Percentiles rank a stretch among this genome's conserved stretches.
These are phyloP conservation scores for Enhydra lutris DNA, from an alignment of 2,113 vertebrate species.

Conservation along the genomic window DNA sequence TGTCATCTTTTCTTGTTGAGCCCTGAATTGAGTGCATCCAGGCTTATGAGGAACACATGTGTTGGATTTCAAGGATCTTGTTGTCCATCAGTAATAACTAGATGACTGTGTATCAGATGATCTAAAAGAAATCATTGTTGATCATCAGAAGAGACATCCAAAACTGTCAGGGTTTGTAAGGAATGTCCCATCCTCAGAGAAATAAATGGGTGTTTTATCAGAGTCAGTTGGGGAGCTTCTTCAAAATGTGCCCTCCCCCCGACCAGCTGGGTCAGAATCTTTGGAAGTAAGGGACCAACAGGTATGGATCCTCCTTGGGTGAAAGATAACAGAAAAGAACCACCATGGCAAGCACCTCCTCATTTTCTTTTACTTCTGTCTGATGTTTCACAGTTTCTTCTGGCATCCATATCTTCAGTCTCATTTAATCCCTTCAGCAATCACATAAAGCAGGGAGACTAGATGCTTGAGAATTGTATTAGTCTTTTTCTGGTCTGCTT, in stretches of 20 bases:
- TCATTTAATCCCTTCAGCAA: background rate
- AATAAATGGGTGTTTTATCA: background rate
- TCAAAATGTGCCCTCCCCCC: background rate
- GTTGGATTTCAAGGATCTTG: background rate
- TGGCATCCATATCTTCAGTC: background rate
- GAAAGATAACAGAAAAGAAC: background rate
- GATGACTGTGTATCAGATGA: background rate
- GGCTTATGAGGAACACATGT: background rate
- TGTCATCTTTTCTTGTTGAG: background rate
- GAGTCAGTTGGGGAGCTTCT: background rate
- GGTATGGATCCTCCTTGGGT: background rate
- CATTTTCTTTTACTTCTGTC: background rate
- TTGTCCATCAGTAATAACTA: background rate
- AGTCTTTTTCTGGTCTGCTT: background rate
- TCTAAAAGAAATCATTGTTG: background rate
- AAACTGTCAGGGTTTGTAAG: background rate
- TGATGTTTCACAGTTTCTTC: background rate
- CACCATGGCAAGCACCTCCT: background rate
- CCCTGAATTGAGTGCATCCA: background rate
- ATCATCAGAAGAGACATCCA: background rate
- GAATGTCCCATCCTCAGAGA: background rate
- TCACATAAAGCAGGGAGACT: background rate
- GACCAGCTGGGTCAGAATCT: background rate
- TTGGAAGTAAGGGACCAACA: background rate
- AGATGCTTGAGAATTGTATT: background rate